Evolutionary conservation across 1,140 invertebrate genomes (phyloP).

Genomic region (Lerema accius): DNA sequence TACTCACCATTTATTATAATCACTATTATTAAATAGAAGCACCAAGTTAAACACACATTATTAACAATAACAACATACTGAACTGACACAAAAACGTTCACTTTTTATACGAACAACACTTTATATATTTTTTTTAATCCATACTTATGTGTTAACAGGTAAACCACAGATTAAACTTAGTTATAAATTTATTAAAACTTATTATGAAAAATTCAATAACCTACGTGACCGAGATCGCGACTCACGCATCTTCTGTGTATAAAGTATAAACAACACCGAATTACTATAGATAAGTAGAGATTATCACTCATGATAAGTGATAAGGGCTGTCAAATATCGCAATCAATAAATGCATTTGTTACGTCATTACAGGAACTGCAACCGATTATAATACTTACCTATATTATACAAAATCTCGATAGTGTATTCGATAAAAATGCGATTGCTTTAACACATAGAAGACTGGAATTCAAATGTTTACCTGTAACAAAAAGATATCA

Average conservation of each 20-base stretch:
- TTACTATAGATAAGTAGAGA: constrained; percentile 6
- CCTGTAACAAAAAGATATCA: constrained; percentile 17
- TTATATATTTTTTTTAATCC: not conserved
- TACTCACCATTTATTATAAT: not conserved
- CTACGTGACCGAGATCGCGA: constrained; percentile 18
- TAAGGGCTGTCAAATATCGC: constrained; percentile 18
- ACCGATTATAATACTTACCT: constrained; percentile 14
- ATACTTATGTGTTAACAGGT: not conserved
- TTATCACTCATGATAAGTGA: constrained; percentile 28
- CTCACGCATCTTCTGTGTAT: constrained; percentile 14
- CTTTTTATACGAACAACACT: not conserved
- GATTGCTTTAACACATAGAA: no score
- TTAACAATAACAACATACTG: not conserved
- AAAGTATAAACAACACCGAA: constrained; percentile 4
- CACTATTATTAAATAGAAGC: not conserved
- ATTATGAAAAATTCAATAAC: not conserved
- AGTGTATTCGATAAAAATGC: no score
- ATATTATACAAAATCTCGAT: not conserved
- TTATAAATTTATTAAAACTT: no score
- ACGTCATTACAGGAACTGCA: constrained; percentile 20
- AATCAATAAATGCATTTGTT: constrained; percentile 18
- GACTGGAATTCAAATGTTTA: constrained; percentile 6
- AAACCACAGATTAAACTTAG: not conserved
- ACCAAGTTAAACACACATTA: not conserved
- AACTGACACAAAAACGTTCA: not conserved